phyloP scores from a whole-genome alignment of 2,797 vertebrate genomes.

The Spatula clypeata region DNA sequence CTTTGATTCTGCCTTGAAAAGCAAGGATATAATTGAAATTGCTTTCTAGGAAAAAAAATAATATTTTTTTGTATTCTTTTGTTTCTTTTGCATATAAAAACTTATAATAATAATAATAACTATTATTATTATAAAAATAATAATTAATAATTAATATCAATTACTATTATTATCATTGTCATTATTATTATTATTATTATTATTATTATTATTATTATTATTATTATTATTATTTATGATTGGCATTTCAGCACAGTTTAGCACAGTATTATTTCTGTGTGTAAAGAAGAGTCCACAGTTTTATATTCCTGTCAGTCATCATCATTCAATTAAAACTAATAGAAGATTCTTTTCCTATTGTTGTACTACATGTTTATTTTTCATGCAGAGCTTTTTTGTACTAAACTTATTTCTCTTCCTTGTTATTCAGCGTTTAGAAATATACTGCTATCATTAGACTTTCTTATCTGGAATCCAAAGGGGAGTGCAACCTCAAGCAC shows the following conservation, averaged over 20 bases:
- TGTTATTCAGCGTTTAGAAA: background rate
- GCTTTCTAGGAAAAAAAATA: background rate
- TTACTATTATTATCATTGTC: too few relatives aligned
- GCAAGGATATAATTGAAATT: background rate
- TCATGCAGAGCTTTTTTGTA: background rate
- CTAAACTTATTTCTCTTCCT: background rate
- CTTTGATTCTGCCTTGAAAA: background rate
- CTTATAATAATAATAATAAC: background rate
- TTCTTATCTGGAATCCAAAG: background rate
- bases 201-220: background rate
- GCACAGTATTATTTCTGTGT: background rate
- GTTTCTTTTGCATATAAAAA: background rate
- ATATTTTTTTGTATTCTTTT: background rate
- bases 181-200: background rate
- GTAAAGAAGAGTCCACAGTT: background rate
- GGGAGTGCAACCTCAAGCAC: background rate
- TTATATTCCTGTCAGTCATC: background rate
- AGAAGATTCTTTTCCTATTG: background rate
- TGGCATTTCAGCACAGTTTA: background rate
- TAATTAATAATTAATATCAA: too few relatives aligned
- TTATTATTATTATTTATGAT: background rate
- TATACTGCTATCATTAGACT: background rate
- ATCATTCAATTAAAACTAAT: background rate
- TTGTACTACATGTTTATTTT: background rate
- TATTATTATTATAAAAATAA: background rate